Conservation (phyloP, 2,113 vertebrate genomes). For the Nestor notabilis region DNA sequence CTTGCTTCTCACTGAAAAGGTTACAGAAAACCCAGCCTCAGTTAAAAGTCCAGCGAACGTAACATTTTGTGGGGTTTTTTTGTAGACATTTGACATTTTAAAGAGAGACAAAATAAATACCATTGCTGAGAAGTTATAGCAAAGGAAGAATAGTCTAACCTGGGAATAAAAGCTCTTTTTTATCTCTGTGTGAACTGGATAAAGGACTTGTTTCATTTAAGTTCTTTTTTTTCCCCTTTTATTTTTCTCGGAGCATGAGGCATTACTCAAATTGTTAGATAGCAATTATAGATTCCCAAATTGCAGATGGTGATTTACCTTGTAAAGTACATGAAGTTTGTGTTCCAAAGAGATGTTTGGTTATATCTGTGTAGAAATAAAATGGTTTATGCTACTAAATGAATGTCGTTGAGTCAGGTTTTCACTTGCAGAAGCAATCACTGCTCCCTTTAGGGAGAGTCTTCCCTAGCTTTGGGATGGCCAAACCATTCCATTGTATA, state of each 20-base stretch:
- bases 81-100: constrained; percentile 41
- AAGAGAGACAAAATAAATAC: constrained; percentile 18
- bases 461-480: neutral
- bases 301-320: neutral
- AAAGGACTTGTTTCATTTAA: neutral
- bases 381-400: neutral
- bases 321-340: neutral
- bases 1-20: constrained; percentile 9
- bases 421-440: neutral
- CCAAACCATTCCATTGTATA: neutral
- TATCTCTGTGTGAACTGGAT: neutral
- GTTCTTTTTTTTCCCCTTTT: neutral
- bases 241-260: neutral
- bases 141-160: neutral
- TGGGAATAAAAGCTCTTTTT: constrained; percentile 28
- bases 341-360: neutral
- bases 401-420: neutral
- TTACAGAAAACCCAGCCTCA: neutral
- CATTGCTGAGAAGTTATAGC: neutral
- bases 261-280: neutral
- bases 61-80: neutral
- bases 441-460: neutral
- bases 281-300: neutral
- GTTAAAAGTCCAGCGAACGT: neutral
- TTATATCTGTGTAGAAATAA: neutral